These are phyloP conservation scores for Cheumatopsyche charites DNA, from an alignment of 1,140 invertebrate species.

Conservation along the genomic window DNA sequence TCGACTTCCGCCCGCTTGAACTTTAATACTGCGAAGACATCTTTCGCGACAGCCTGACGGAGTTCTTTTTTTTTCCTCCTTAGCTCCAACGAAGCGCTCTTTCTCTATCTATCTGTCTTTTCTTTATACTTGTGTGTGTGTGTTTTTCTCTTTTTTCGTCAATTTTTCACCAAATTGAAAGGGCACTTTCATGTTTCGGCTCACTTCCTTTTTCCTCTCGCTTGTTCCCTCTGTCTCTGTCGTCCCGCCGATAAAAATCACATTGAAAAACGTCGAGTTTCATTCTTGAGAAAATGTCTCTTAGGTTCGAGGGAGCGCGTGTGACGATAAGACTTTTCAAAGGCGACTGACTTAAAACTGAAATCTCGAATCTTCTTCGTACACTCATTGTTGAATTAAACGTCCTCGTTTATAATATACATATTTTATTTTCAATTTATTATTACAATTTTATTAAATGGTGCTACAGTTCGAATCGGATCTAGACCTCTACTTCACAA, in stretches of 20 bases:
- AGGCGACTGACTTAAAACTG: constrained; percentile 2
- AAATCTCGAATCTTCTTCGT: too few species aligned
- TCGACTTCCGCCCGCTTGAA: constrained; percentile 43
- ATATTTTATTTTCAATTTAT: too few species aligned
- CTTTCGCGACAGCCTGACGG: constrained; percentile 7
- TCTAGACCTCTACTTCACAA: too few species aligned
- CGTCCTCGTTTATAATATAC: too few species aligned
- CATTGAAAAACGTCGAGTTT: constrained; percentile 36
- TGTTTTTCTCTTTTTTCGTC: constrained; percentile 33
- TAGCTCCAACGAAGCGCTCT: too few species aligned
- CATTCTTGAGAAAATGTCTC: constrained; percentile 23
- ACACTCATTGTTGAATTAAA: too few species aligned
- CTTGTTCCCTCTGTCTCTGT: constrained; percentile 25
- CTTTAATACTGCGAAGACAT: constrained; percentile 32
- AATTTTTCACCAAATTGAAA: constrained; percentile 49
- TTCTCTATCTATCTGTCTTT: background rate
- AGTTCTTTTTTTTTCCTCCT: constrained; percentile 16
- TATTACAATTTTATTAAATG: too few species aligned
- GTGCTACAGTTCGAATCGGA: too few species aligned
- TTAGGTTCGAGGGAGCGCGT: constrained; percentile 1
- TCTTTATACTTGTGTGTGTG: too few species aligned
- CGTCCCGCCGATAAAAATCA: constrained; percentile 40
- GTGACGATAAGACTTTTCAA: constrained; percentile 9
- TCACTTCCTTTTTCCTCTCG: constrained; percentile 37
- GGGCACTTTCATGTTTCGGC: constrained; percentile 48